Evolutionary conservation across 2,113 vertebrate genomes (phyloP).

Genomic region (Callospermophilus lateralis): DNA sequence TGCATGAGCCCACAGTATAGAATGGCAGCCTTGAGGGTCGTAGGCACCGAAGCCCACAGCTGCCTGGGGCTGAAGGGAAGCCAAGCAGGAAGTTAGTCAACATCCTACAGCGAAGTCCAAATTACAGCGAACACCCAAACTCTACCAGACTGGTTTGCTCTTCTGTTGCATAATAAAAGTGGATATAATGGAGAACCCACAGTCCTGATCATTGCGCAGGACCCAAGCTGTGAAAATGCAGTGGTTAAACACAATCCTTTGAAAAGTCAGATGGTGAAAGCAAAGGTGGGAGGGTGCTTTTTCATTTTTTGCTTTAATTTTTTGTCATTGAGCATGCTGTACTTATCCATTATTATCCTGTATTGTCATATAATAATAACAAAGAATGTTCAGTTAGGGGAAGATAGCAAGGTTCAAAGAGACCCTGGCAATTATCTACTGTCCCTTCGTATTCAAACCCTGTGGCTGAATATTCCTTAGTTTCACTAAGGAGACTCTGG

Average conservation of each 20-base stretch:
- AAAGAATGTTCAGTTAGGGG: not conserved
- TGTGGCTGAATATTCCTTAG: not conserved
- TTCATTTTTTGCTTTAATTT: not conserved
- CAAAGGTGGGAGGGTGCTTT: fast-evolving
- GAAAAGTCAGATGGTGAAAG: not conserved
- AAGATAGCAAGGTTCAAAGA: not conserved
- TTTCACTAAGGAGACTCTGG: not conserved
- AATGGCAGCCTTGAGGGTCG: constrained; percentile 47
- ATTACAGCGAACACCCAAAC: not conserved
- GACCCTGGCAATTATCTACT: not conserved
- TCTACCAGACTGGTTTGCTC: not conserved
- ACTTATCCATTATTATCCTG: not conserved
- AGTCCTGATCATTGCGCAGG: too few relatives aligned
- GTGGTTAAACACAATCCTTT: not conserved
- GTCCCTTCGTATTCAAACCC: fast-evolving
- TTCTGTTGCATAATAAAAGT: not conserved
- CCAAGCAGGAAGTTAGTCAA: constrained; percentile 51
- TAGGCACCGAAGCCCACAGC: not conserved
- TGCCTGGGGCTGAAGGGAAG: not conserved
- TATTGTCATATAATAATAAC: not conserved
- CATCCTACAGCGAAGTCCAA: not conserved
- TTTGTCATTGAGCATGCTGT: not conserved
- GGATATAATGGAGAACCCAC: not conserved
- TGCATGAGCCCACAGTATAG: not conserved
- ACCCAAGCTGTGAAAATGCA: fast-evolving